Base-by-base conservation (phyloP, 2,888 invertebrate genomes). In the Lepidonotus clava region DNA sequence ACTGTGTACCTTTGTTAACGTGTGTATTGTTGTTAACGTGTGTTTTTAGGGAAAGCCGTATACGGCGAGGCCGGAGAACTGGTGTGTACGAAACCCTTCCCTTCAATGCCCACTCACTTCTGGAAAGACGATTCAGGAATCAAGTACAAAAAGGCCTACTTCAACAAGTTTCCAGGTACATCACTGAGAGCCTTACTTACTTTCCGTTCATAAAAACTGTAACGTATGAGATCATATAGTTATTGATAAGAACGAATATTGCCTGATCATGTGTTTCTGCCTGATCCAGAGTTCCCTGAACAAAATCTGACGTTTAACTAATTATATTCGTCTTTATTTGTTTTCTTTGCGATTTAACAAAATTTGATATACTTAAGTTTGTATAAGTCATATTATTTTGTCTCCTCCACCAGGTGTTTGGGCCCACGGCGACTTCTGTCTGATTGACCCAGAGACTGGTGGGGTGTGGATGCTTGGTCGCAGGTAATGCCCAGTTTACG, bases 401-500 rank as follows among this genome's bases (percentile, higher is more conserved):
- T 61, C 28, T 61, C n/a, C 61, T 61, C n/a, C 24, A 61, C 6
- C 90, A 91, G 95, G 94, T 88, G 94, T 95, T 8, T 96, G 95
- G 95, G 94, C 95, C 0, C 95, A 95, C 91, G 95, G 95, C 0
- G 96, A 96, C 91, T 95, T 94, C 90, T 95, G 95, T 89, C 89
- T 93, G 56, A 93, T 95, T 86, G 95, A 94, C 90, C 92, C 94
- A 8, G 66, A 91, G 18, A 95, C 95, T 5, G 94, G 94, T n/a
- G 95, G 95, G n/a, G 93, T 95, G 28, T 91, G 94, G n/a, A 96
- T 96, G 95, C 92, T 95, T 18, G 95, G 95, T 8, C 91, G 95
- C 88, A 95, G 94, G 93, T 95, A 95, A 92, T 95, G 46, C 46
- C n/a, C n/a, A n/a, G n/a, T n/a, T n/a, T n/a, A n/a, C 38, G 56